Evolutionary conservation across 2,113 vertebrate species (phyloP).

Genomic region (Hypanus sabinus): DNA sequence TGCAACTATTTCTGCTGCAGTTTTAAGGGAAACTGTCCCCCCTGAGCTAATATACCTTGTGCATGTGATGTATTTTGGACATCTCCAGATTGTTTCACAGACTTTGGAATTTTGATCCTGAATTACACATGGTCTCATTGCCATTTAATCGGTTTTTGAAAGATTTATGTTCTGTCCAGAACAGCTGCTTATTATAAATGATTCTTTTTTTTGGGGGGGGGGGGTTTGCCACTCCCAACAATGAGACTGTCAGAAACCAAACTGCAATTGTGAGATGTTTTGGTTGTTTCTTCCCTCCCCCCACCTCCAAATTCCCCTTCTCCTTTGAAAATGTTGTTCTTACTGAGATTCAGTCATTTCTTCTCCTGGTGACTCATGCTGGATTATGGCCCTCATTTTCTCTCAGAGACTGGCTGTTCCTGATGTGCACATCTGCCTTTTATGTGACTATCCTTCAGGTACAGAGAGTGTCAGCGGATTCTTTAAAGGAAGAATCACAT

Average conservation of each 20-base stretch:
- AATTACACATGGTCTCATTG: neutral
- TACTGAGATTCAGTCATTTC: neutral
- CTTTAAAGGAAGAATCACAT: neutral
- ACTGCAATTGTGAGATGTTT: neutral
- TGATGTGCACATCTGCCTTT: neutral
- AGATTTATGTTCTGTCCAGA: neutral
- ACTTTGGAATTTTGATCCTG: neutral
- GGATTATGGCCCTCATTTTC: neutral
- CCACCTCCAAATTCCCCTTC: neutral
- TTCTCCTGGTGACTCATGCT: neutral
- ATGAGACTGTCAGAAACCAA: neutral
- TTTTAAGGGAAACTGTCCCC: neutral
- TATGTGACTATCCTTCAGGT: neutral
- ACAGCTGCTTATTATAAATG: conserved; percentile 1
- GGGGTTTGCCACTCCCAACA: neutral
- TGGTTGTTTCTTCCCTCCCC: neutral
- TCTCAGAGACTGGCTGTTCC: no score
- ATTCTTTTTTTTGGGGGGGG: no score
- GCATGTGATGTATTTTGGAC: neutral
- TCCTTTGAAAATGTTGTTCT: neutral
- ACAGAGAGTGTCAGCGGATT: neutral
- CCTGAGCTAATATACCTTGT: neutral
- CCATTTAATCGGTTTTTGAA: neutral
- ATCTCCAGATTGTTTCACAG: neutral
- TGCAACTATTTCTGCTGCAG: neutral